Base-by-base conservation (phyloP, 37 sponge, comb jelly and placozoan genomes). In the Chondrilla cf. caribensis region DNA sequence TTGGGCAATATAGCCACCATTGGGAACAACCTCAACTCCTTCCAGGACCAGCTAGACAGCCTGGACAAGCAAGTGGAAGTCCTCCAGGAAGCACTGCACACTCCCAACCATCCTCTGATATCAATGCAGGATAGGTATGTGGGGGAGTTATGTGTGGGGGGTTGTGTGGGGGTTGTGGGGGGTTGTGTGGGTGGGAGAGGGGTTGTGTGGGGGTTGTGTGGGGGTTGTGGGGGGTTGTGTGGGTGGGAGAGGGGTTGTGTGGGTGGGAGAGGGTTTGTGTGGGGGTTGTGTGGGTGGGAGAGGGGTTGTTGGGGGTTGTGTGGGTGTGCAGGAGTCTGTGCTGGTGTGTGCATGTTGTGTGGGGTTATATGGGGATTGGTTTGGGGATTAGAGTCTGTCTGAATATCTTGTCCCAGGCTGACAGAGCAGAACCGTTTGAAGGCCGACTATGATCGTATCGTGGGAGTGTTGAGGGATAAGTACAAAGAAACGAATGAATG, bases 61-160 rank as follows among this genome's bases (percentile, higher is more conserved):
- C 78, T 89, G 31, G 93, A 93, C 62, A 70, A 58, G 18, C 87
- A 93, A 84, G 80, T 38, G 3, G 89, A 89, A 35, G 83, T 93
- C 18, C 54, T 93, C 37, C 83, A 62, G 68, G 93, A 93, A 22
- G 93, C 93, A 35, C 39, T 93, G 28, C 79, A 54, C 70, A 84
- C 79, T 38, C 93, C 93, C 36, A 84, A 86, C 79, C 93, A 93
- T 54, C 93, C 93, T 0, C 87, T 93, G 51, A 93, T 93, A 60
- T 60, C 84, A 38, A 93, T 89, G 90, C 93, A 93, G 58, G 93
- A 93, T 84, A 93, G 89, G 94, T 93, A 76, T 42, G 90, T 41
- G 38, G 26, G 29, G 4, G 29, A 19, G 29, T 62, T 62, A 38
- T 73, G 39, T 73, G 76, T 73, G 76, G 5, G 76, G 8, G 76